Evolutionary conservation across 2,113 vertebrate genomes (phyloP).

Genomic region (Tetrao urogallus): DNA sequence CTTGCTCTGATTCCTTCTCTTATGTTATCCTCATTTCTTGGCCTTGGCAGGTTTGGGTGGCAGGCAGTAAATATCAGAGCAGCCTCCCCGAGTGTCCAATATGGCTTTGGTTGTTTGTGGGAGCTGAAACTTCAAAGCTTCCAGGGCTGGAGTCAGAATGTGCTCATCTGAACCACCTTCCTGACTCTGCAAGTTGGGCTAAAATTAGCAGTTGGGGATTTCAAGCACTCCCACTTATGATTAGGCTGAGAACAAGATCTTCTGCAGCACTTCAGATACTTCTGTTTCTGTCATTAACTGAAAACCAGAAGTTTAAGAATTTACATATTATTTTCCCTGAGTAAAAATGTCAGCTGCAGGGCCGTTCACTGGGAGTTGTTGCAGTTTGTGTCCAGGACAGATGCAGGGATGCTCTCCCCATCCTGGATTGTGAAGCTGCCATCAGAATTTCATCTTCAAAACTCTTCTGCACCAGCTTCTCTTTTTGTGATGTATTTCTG

Average conservation of each 20-base stretch:
- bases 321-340: neutral
- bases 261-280: slow-evolving; percentile 1
- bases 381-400: neutral
- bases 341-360: neutral
- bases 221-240: slow-evolving; percentile 48
- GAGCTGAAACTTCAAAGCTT: neutral
- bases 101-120: neutral
- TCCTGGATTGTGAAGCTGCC: neutral
- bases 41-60: neutral
- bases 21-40: neutral
- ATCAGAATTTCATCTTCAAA: neutral
- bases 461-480: neutral
- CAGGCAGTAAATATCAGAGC: neutral
- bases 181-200: neutral
- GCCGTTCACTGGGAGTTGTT: neutral
- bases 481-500: neutral
- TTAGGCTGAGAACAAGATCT: slow-evolving; percentile 15
- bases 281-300: slow-evolving; percentile 37
- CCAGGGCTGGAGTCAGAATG: neutral
- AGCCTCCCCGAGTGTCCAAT: neutral
- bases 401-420: neutral
- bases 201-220: slow-evolving; percentile 34
- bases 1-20: neutral
- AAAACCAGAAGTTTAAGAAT: neutral
- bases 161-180: neutral